Base-by-base conservation (phyloP, 2,888 invertebrate genomes). In the Nomada lathburiana region DNA sequence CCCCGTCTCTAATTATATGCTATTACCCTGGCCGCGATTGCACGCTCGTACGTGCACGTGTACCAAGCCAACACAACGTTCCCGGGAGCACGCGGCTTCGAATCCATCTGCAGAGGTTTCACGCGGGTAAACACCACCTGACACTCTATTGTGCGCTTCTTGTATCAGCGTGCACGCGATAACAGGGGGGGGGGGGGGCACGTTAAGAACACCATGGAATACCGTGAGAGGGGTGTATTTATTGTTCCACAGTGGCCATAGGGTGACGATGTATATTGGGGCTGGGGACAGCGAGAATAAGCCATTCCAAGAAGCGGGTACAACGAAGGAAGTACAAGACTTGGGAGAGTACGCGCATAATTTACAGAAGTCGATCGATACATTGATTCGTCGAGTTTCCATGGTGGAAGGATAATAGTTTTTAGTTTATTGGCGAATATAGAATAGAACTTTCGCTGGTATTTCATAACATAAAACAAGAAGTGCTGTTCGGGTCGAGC, bases 1-100 rank as follows among this genome's bases (percentile, higher is more conserved):
- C 74, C 82, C 80, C 76, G 74, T 71, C 76, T 75, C 83, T 89
- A 90, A 89, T 89, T 90, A 85, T 82, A 89, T 85, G 85, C 81
- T 81, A 89, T 90, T 90, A 90, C 79, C 60, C 64, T n/a, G 36
- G 67, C 52, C 50, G 68, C 67, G 72, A 65, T 74, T 63, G 9
- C 55, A 59, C 70, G 75, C 62, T 26, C 60, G 81, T 68, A 68
- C 26, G 44, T 53, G 13, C 20, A 26, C 55, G 52, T 29, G 42
- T 60, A 71, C 26, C 65, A 42, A 20, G 52, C 42, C 47, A 53
- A 65, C 18, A 11, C 18, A 11, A 53, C 52, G 36, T 65, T 64
- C 64, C 64, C 72, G 68, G 65, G 29, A 18, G 23, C 44, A 71
- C 72, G 65, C 36, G n/a, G 44, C 55, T 62, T 29, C 26, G 53